Conservation (phyloP, 1,140 invertebrate genomes). For the Anastatus disparis region DNA sequence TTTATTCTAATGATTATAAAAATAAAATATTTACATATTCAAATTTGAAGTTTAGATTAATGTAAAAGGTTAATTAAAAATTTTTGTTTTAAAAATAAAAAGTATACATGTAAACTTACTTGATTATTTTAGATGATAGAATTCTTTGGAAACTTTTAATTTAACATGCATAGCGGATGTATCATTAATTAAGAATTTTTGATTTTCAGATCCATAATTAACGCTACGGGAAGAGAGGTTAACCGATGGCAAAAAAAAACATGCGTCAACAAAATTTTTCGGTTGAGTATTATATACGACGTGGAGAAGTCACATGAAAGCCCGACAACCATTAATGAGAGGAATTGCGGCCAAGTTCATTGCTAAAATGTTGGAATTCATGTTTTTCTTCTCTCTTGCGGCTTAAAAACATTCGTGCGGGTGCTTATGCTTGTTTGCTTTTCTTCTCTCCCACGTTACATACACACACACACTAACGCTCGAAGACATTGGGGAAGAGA, state of each 20-base stretch:
- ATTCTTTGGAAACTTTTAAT: not conserved
- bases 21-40: not conserved
- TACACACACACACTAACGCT: not conserved
- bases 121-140: no score
- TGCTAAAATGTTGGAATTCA: constrained; percentile 28
- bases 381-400: constrained; percentile 5
- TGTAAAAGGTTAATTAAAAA: no score
- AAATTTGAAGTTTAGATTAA: not conserved
- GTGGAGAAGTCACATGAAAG: not conserved
- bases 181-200: constrained; percentile 16
- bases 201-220: not conserved
- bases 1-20: not conserved
- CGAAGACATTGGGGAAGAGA: not conserved
- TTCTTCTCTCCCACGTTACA: constrained; percentile 24
- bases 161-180: not conserved
- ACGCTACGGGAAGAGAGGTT: no score
- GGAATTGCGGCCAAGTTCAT: constrained; percentile 33
- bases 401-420: no score
- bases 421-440: no score
- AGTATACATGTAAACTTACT: no score
- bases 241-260: no score
- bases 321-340: not conserved
- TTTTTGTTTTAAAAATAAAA: no score
- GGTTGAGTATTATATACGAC: not conserved
- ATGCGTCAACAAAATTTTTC: constrained; percentile 25